phyloP scores from a whole-genome alignment of 1,140 invertebrate species.

The Metaphire vulgaris region DNA sequence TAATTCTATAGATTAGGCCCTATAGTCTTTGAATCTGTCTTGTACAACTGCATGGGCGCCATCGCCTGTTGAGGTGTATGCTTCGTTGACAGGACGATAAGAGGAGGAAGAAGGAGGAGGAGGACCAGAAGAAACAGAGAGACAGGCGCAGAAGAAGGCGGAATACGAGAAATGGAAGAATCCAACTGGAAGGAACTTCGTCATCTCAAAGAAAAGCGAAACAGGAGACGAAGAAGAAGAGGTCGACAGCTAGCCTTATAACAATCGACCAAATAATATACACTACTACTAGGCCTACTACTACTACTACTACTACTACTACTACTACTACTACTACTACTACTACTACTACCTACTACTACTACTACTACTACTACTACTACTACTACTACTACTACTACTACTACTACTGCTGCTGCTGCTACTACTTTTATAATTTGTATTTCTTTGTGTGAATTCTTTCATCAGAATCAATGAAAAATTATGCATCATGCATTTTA shows the following conservation, averaged over 20 bases:
- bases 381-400: not conserved
- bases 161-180: slow-evolving; percentile 39
- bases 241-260: not conserved
- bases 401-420: not conserved
- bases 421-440: too few species aligned
- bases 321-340: not conserved
- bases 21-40: too few species aligned
- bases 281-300: too few species aligned
- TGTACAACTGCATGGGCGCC: too few species aligned
- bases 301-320: too few species aligned
- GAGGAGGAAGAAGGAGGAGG: slow-evolving; percentile 31
- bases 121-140: slow-evolving; percentile 83
- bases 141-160: slow-evolving; percentile 58
- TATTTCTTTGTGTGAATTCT: not conserved
- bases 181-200: slow-evolving; percentile 72
- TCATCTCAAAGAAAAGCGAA: slow-evolving; percentile 72
- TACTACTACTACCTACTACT: too few species aligned
- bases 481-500: too few species aligned
- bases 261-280: too few species aligned
- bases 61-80: too few species aligned
- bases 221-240: slow-evolving; percentile 51
- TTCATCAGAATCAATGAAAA: too few species aligned
- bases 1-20: too few species aligned
- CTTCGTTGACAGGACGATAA: slow-evolving; percentile 31
- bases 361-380: not conserved